Base-by-base conservation (phyloP, 2,888 invertebrate genomes). In the Lypha dubia region DNA sequence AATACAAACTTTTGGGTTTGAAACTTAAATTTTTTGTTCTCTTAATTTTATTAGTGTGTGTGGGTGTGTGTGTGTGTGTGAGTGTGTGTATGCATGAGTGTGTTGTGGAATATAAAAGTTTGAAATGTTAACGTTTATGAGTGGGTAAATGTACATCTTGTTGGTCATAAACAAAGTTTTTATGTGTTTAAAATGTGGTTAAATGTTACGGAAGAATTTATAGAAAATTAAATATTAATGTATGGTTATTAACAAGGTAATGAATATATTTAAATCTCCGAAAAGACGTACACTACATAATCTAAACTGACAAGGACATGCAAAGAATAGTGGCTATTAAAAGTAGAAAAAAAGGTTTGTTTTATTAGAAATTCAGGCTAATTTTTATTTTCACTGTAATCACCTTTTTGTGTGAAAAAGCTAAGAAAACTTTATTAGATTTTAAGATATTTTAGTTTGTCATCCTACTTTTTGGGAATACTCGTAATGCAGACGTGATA, bases 201-300 rank as follows among this genome's bases (percentile, higher is more conserved):
- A 81, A 84, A 81, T 84, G 84, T 84, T 77, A 74, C 74, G 77
- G 60, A 84, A 81, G 77, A 84, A 81, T 84, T 84, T 84, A 79
- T 81, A 84, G 44, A 84, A 81, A 84, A 81, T 84, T 84, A 84
- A 79, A 84, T 84, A 79, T 84, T 84, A 84, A 84, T 81, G 74
- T 51, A 49, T 58, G 81, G 76, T 71, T 73, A 81, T 84, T 84
- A 81, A 81, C 81, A 81, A 70, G 84, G 77, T 81, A 84, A 84
- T 81, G 84, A 81, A 79, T 79, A 79, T 41, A 58, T 74, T 81
- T 84, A 68, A 49, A n/a, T 38, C 20, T 32, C 46, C 7, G 5
- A 58, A 13, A n/a, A 73, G 17, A 73, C n/a, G n/a, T 24, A 46
- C 22, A 22, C n/a, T 24, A 46, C 22, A 22, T 22, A 63, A 71